Conservation (phyloP, 2,888 invertebrate species). For the Catocala nupta region DNA sequence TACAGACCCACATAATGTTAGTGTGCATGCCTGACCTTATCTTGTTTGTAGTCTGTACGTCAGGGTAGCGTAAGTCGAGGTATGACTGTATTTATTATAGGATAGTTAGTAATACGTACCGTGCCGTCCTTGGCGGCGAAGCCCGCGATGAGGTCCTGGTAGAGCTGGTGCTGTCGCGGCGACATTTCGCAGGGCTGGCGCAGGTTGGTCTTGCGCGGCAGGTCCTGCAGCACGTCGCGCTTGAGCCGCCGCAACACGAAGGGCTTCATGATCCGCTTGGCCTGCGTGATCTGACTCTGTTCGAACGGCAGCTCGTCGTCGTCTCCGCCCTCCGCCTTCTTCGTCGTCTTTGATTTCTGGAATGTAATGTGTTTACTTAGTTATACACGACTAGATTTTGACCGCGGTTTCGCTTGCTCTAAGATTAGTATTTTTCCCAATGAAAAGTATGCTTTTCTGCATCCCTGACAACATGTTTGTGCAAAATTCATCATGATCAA, state of each 20-base stretch:
- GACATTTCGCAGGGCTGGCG: constrained; percentile 89
- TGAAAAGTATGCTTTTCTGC: no score
- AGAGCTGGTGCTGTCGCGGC: constrained; percentile 91
- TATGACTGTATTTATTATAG: background rate
- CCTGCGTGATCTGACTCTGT: constrained; percentile 95
- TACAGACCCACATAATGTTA: no score
- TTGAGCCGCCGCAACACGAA: constrained; percentile 97
- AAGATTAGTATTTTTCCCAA: no score
- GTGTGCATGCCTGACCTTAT: no score
- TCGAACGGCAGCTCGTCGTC: constrained; percentile 93
- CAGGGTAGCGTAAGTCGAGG: no score
- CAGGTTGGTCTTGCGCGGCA: constrained; percentile 94
- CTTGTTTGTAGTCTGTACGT: no score
- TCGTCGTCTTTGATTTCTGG: constrained; percentile 87
- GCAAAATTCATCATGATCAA: no score
- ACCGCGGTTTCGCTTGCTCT: no score
- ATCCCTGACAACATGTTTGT: no score
- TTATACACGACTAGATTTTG: no score
- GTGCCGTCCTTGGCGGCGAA: constrained; percentile 89
- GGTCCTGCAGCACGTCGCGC: constrained; percentile 93
- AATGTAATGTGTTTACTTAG: constrained; percentile 3
- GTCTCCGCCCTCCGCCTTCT: constrained; percentile 78
- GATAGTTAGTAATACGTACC: constrained; percentile 63
- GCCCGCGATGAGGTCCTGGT: constrained; percentile 91
- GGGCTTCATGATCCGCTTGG: constrained; percentile 98